These are phyloP conservation scores for Tribolium castaneum DNA, from an alignment of 1,140 invertebrate genomes.

Conservation along the genomic window DNA sequence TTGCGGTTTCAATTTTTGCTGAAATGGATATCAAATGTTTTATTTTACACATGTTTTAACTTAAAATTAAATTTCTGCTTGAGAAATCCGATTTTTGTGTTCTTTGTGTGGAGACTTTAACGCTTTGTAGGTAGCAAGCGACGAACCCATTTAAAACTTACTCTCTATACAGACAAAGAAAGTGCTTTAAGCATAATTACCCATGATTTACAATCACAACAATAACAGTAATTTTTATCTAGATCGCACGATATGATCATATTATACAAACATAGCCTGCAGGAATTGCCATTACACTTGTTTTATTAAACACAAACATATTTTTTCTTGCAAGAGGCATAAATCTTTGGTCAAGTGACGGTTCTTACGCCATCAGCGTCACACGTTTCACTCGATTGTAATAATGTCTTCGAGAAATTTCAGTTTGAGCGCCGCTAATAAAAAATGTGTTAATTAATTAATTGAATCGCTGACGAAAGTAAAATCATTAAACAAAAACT, in stretches of 20 bases:
- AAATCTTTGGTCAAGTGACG: not conserved
- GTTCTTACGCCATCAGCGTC: not conserved
- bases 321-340: not conserved
- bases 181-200: not conserved
- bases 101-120: too few species aligned
- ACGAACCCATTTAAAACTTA: too few species aligned
- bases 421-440: not conserved
- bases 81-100: too few species aligned
- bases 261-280: not conserved
- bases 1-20: not conserved
- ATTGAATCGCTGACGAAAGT: not conserved
- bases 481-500: not conserved
- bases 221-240: not conserved
- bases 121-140: too few species aligned
- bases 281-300: not conserved
- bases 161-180: too few species aligned
- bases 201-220: not conserved
- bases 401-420: not conserved
- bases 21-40: too few species aligned
- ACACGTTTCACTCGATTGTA: not conserved
- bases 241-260: not conserved
- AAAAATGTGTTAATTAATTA: not conserved
- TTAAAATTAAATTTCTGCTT: too few species aligned
- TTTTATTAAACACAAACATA: not conserved
- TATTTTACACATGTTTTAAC: too few species aligned